Evolutionary conservation across 2,113 vertebrate species (phyloP).

Genomic region (Pristiophorus japonicus): DNA sequence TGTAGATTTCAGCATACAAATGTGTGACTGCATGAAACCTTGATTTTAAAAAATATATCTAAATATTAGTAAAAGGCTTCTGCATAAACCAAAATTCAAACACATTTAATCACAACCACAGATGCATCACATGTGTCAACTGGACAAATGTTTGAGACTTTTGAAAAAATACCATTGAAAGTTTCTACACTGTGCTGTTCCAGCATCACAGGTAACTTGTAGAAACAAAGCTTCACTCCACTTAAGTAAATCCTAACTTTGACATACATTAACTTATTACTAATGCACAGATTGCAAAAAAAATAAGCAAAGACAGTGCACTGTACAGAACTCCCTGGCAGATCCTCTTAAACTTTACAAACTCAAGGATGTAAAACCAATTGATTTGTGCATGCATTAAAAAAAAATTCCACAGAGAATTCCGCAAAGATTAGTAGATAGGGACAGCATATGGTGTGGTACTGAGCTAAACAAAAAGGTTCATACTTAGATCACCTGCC

Average conservation of each 20-base stretch:
- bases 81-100: conserved; percentile 3
- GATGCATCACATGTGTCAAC: neutral
- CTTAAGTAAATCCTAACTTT: neutral
- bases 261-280: neutral
- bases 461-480: neutral
- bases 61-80: neutral
- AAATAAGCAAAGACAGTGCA: neutral
- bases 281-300: neutral
- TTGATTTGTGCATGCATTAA: neutral
- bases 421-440: neutral
- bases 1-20: neutral
- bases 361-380: neutral
- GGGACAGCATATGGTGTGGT: neutral
- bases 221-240: neutral
- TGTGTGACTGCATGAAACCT: neutral
- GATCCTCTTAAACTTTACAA: neutral
- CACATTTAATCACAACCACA: neutral
- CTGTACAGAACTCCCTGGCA: neutral
- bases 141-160: neutral
- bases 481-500: neutral
- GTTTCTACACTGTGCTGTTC: neutral
- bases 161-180: conserved; percentile 7
- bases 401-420: neutral
- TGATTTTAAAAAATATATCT: neutral
- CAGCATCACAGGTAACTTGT: neutral